These are phyloP conservation scores for Odontomachus brunneus DNA, from an alignment of 1,140 invertebrate species.

Conservation along the genomic window DNA sequence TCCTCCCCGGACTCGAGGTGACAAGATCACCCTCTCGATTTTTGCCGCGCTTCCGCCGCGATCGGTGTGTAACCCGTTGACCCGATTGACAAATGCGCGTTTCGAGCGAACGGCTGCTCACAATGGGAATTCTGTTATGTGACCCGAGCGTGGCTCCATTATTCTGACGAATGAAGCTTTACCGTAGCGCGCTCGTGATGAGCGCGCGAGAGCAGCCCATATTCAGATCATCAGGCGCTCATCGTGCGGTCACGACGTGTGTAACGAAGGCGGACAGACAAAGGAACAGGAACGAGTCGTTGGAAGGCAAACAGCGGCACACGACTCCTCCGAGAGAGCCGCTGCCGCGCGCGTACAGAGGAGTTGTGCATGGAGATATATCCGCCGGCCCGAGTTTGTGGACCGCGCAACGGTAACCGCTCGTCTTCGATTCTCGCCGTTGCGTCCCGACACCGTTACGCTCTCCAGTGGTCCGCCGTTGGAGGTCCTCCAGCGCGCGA, in stretches of 20 bases:
- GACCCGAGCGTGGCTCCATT: slow-evolving; percentile 40
- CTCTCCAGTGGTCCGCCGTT: slow-evolving; percentile 72
- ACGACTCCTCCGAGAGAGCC: slow-evolving; percentile 34
- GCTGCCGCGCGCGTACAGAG: background rate
- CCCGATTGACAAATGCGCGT: slow-evolving; percentile 21
- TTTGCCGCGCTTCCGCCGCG: background rate
- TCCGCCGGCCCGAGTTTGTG: slow-evolving; percentile 80
- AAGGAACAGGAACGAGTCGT: slow-evolving; percentile 1
- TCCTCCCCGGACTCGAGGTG: background rate
- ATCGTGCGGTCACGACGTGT: slow-evolving; percentile 24
- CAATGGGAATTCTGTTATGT: slow-evolving; percentile 50
- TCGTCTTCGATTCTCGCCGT: slow-evolving; percentile 73
- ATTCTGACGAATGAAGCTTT: slow-evolving; percentile 33
- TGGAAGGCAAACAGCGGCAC: slow-evolving; percentile 62
- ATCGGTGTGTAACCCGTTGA: background rate
- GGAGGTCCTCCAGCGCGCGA: slow-evolving; percentile 53
- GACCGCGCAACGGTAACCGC: slow-evolving; percentile 83
- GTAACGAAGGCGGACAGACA: slow-evolving; percentile 44
- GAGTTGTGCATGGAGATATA: slow-evolving; percentile 72
- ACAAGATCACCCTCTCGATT: background rate
- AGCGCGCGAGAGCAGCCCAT: slow-evolving; percentile 9
- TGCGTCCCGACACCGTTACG: slow-evolving; percentile 83
- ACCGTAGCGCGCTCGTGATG: slow-evolving; percentile 22
- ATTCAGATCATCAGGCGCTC: slow-evolving; percentile 45
- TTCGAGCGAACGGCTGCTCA: background rate